phyloP scores from a whole-genome alignment of 2,113 vertebrate genomes.

The Callocephalon fimbriatum region DNA sequence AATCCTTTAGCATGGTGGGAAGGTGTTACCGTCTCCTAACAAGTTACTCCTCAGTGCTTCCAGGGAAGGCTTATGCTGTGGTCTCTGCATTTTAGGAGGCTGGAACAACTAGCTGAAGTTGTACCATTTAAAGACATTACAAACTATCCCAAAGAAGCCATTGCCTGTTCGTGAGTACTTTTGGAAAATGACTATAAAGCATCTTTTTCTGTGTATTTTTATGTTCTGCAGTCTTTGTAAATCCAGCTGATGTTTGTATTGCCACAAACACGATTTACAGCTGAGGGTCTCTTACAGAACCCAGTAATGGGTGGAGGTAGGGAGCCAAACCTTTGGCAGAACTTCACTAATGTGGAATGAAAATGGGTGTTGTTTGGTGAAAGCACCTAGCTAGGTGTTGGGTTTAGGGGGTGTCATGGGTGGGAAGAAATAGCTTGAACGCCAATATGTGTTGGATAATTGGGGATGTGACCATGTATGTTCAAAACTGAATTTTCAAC shows the following conservation, averaged over 20 bases:
- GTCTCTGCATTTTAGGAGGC: not conserved
- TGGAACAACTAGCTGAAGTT: not conserved
- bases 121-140: rapidly evolving
- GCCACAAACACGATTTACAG: not conserved
- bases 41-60: not conserved
- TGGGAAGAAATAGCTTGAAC: not conserved
- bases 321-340: not conserved
- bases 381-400: not conserved
- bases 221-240: not conserved
- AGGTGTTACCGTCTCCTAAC: not conserved
- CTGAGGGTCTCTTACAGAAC: not conserved
- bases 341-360: not conserved
- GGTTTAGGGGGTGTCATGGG: not conserved
- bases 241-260: rapidly evolving
- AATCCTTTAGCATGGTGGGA: not conserved
- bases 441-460: not conserved
- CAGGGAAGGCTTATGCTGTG: not conserved
- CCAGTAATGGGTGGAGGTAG: not conserved
- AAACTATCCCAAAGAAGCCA: not conserved
- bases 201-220: not conserved
- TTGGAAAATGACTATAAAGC: not conserved
- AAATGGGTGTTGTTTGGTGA: not conserved
- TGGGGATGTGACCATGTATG: rapidly evolving
- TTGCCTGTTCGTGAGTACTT: not conserved
- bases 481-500: not conserved